A percentile compares a stretch with the other conserved stretches of the same genome.
These are phyloP conservation scores for Drosophila melanocephala DNA, from an alignment of 2,888 invertebrate species.

Conservation along the genomic window DNA sequence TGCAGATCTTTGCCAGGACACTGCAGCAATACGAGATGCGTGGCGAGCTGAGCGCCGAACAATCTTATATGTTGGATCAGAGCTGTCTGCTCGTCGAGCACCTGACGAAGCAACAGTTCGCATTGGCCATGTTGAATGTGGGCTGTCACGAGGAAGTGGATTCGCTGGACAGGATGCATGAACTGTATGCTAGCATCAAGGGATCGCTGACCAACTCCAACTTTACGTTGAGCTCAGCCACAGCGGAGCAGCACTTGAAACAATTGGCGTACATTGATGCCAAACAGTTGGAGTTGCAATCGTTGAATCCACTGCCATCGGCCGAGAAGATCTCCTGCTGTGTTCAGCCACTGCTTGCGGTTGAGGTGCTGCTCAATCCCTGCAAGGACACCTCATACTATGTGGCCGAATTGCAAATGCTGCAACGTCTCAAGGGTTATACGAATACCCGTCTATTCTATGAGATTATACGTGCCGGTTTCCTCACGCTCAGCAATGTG, in stretches of 20 bases:
- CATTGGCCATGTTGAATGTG: constrained; percentile 92
- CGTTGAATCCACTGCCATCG: constrained; percentile 87
- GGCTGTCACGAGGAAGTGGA: constrained; percentile 93
- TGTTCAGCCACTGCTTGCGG: constrained; percentile 92
- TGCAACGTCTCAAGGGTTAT: constrained; percentile 94
- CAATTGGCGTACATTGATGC: constrained; percentile 83
- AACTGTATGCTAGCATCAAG: constrained; percentile 88
- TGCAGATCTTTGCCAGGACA: constrained; percentile 88
- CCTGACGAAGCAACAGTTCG: constrained; percentile 90
- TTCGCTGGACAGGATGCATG: constrained; percentile 88
- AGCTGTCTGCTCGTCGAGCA: constrained; percentile 89
- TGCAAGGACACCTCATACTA: constrained; percentile 93
- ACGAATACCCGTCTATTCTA: constrained; percentile 93
- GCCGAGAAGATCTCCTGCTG: constrained; percentile 90
- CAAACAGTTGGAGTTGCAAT: constrained; percentile 80
- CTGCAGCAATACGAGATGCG: constrained; percentile 81
- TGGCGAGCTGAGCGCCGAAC: constrained; percentile 78
- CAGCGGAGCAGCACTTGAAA: constrained; percentile 80
- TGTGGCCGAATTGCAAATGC: constrained; percentile 92
- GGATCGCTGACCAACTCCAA: constrained; percentile 81
- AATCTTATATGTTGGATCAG: constrained; percentile 89
- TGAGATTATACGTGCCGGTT: constrained; percentile 95
- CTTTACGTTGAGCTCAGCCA: constrained; percentile 71
- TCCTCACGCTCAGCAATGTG: constrained; percentile 95
- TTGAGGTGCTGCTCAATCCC: constrained; percentile 94